Conservation (phyloP, 2,888 invertebrate genomes). For the Oxycera nigricornis region DNA sequence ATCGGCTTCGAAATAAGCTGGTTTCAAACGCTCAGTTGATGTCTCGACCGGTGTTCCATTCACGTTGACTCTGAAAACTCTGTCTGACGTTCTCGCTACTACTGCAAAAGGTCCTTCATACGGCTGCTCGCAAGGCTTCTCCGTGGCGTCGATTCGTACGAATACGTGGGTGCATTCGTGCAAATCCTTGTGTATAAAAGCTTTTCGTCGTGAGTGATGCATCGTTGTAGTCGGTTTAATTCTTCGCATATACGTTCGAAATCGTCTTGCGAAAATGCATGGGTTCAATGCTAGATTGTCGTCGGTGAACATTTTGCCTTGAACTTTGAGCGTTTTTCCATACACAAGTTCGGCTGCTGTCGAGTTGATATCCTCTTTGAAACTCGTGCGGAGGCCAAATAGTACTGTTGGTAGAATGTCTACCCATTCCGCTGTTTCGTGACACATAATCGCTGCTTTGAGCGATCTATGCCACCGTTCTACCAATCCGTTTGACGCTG, state of each 20-base stretch:
- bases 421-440: constrained; percentile 50
- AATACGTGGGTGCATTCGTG: no score
- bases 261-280: constrained; percentile 34
- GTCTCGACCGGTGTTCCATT: not conserved
- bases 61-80: not conserved
- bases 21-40: constrained; percentile 5
- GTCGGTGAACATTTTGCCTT: constrained; percentile 46
- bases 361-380: constrained; percentile 52
- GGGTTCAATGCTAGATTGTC: constrained; percentile 40
- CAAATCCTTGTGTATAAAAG: constrained; percentile 42
- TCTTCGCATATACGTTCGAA: constrained; percentile 39
- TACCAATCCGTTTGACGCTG: constrained; percentile 57
- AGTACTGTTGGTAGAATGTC: constrained; percentile 53
- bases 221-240: constrained; percentile 41
- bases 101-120: constrained; percentile 46
- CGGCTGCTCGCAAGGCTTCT: constrained; percentile 43
- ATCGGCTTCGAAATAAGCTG: not conserved
- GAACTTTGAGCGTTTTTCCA: constrained; percentile 51
- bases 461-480: constrained; percentile 58
- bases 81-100: not conserved
- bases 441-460: constrained; percentile 53
- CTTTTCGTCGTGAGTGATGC: constrained; percentile 36
- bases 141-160: constrained; percentile 43
- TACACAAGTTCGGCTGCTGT: constrained; percentile 54
- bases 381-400: constrained; percentile 53